A percentile compares a stretch with the other conserved stretches of the same genome.
phyloP scores from a whole-genome alignment of 1,140 invertebrate genomes.

The Drosophila neocordata region DNA sequence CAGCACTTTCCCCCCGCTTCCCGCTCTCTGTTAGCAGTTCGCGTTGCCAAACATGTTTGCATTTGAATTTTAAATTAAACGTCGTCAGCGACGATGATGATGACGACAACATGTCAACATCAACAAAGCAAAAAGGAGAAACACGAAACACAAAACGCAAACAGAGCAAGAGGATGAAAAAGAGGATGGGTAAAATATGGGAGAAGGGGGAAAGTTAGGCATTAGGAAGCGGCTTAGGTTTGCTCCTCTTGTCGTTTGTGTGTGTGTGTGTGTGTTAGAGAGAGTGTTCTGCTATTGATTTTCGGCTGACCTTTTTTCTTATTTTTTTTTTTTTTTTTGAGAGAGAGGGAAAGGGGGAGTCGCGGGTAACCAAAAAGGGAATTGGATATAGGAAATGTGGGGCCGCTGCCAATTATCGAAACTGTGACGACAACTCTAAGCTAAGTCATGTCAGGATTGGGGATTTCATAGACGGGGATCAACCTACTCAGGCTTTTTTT shows the following conservation, averaged over 20 bases:
- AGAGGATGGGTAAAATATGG: conserved; percentile 9
- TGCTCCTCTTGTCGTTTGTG: neutral
- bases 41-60: conserved; percentile 67
- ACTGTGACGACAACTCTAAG: neutral
- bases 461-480: conserved; percentile 1
- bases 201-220: neutral
- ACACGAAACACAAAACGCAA: conserved; percentile 11
- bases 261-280: neutral
- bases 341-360: neutral
- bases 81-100: conserved; percentile 44
- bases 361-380: conserved; percentile 1
- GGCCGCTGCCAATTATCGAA: conserved; percentile 50
- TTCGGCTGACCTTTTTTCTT: conserved; percentile 59
- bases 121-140: conserved; percentile 33
- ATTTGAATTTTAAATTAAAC: conserved; percentile 80
- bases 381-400: conserved; percentile 35
- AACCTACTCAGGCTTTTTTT: neutral
- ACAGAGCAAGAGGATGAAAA: neutral
- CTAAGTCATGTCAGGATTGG: conserved; percentile 18
- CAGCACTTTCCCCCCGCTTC: neutral
- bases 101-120: conserved; percentile 60
- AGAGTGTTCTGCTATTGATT: conserved; percentile 56
- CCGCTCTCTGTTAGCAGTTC: conserved; percentile 19
- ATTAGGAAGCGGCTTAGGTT: conserved; percentile 33
- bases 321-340: too few species aligned